phyloP scores from a whole-genome alignment of 1,140 invertebrate genomes.

The Pseudoatta argentina region DNA sequence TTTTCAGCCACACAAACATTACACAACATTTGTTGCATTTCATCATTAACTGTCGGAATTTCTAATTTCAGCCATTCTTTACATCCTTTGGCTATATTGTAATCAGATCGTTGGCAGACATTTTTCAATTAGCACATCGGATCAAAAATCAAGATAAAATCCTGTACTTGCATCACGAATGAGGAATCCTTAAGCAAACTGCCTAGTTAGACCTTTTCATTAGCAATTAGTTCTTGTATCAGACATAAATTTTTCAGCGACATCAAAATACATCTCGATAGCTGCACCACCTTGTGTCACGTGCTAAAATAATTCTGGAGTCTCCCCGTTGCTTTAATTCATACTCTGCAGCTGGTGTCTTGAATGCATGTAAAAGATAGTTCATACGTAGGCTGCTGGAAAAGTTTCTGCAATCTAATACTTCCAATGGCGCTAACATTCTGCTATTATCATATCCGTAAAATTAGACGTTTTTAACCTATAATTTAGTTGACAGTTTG shows the following conservation, averaged over 20 bases:
- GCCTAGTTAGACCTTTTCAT: neutral
- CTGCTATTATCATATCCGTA: no score
- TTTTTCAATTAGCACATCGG: constrained; percentile 13
- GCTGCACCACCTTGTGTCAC: constrained; percentile 10
- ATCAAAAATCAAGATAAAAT: constrained; percentile 11
- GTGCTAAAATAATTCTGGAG: constrained; percentile 17
- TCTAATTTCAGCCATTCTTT: constrained; percentile 7
- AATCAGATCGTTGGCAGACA: constrained; percentile 7
- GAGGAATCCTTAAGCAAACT: neutral
- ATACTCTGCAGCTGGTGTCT: neutral
- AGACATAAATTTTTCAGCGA: neutral
- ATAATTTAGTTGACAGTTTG: no score
- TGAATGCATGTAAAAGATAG: neutral
- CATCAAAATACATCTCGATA: constrained; percentile 22
- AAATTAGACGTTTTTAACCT: no score
- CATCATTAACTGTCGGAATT: constrained; percentile 24
- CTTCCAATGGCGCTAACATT: no score
- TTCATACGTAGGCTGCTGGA: neutral
- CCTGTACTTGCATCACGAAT: constrained; percentile 4
- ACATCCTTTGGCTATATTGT: neutral
- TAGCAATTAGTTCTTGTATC: constrained; percentile 5
- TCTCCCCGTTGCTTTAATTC: constrained; percentile 18
- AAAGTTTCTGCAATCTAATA: no score
- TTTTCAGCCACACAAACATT: neutral
- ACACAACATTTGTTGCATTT: neutral